Evolutionary conservation across 2,797 vertebrate species (phyloP).

Genomic region (Alca torda): DNA sequence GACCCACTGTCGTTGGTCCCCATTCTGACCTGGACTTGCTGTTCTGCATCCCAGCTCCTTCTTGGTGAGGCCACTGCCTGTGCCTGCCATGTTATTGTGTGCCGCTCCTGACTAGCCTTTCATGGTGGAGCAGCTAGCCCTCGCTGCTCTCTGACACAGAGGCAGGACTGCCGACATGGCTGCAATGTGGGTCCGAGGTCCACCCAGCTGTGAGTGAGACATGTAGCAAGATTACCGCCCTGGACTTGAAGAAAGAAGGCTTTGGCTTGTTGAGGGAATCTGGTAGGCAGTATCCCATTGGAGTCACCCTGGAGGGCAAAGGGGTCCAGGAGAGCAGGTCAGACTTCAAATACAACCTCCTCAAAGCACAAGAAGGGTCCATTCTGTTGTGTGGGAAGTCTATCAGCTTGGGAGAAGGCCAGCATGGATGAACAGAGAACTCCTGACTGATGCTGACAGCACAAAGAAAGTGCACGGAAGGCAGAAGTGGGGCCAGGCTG

Average conservation of each 20-base stretch:
- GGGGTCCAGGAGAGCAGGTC: not conserved
- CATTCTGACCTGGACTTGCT: not conserved
- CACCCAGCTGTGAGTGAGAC: not conserved
- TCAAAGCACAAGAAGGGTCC: not conserved
- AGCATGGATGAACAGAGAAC: not conserved
- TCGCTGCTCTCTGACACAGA: not conserved
- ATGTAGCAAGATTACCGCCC: not conserved
- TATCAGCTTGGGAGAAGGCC: not conserved
- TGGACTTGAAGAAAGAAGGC: not conserved
- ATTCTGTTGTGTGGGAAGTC: not conserved
- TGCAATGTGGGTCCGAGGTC: not conserved
- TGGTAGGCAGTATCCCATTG: not conserved
- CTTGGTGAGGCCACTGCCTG: not conserved
- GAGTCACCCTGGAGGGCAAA: not conserved
- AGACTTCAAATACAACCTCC: not conserved
- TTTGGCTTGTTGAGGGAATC: not conserved
- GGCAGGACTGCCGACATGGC: not conserved
- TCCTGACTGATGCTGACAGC: not conserved
- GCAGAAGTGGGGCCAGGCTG: not conserved
- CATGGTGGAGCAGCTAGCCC: not conserved
- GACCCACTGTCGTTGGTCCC: not conserved
- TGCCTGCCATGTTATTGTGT: not conserved
- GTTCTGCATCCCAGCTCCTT: not conserved
- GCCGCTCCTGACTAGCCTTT: not conserved
- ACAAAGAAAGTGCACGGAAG: not conserved